These are phyloP conservation scores for Pyralis farinalis DNA, from an alignment of 2,888 invertebrate genomes.

Conservation along the genomic window DNA sequence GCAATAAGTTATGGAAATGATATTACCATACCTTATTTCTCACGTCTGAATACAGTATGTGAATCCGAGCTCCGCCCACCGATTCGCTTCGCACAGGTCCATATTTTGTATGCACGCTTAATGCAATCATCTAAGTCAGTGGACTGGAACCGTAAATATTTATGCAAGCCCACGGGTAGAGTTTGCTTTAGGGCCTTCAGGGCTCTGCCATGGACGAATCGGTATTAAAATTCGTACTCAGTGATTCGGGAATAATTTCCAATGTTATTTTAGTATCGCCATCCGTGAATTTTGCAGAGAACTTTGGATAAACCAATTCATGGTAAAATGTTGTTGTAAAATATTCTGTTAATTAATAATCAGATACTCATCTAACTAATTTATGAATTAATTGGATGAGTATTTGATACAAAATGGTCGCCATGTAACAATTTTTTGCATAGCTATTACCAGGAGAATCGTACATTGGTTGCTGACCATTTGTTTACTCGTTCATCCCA, in stretches of 20 bases:
- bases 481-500: too few relatives aligned
- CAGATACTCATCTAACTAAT: too few relatives aligned
- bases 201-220: neutral
- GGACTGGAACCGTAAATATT: conserved; percentile 59
- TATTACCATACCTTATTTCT: conserved; percentile 3
- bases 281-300: too few relatives aligned
- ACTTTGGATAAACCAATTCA: too few relatives aligned
- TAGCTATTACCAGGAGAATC: too few relatives aligned
- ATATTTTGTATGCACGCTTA: conserved; percentile 54
- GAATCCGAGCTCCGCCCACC: conserved; percentile 31
- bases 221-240: conserved; percentile 1
- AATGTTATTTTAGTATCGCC: neutral
- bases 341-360: too few relatives aligned
- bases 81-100: conserved; percentile 18
- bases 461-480: too few relatives aligned
- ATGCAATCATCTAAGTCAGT: conserved; percentile 61
- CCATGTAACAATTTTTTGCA: too few relatives aligned
- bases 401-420: too few relatives aligned
- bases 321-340: too few relatives aligned
- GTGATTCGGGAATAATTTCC: neutral
- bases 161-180: conserved; percentile 38
- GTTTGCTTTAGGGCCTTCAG: conserved; percentile 7
- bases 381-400: too few relatives aligned
- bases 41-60: conserved; percentile 15
- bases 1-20: too few relatives aligned